These are phyloP conservation scores for Brotula barbata DNA, from an alignment of 2,797 vertebrate species.

Conservation along the genomic window DNA sequence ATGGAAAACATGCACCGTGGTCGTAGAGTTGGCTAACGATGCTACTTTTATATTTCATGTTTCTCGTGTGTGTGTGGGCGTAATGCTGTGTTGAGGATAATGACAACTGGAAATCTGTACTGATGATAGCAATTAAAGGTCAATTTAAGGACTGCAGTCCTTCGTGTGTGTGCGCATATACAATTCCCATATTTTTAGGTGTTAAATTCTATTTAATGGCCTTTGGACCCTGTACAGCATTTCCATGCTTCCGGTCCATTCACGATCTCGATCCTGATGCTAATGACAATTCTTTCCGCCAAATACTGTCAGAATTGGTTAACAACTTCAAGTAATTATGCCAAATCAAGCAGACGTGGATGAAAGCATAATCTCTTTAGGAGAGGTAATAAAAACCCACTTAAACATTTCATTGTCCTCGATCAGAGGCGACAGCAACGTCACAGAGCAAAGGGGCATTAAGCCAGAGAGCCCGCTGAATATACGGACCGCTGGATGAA, in stretches of 20 bases:
- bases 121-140: conserved; percentile 58
- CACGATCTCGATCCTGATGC: too few relatives aligned
- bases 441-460: not conserved
- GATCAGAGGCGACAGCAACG: not conserved
- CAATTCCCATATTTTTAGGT: too few relatives aligned
- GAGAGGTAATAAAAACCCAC: too few relatives aligned
- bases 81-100: conserved; percentile 39
- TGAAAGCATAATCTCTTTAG: too few relatives aligned
- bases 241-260: too few relatives aligned
- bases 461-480: not conserved
- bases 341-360: too few relatives aligned
- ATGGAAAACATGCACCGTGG: conserved; percentile 9
- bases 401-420: not conserved
- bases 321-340: too few relatives aligned
- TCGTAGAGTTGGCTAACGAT: not conserved
- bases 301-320: too few relatives aligned
- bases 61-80: conserved; percentile 32
- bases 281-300: too few relatives aligned
- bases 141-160: conserved; percentile 27
- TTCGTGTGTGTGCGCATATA: not conserved
- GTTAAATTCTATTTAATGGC: too few relatives aligned
- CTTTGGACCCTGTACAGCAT: too few relatives aligned
- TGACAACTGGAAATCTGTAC: conserved; percentile 44
- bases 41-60: conserved; percentile 37
- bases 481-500: not conserved